Base-by-base conservation (phyloP, 2,888 invertebrate genomes). In the Drosophila suboccidentalis region DNA sequence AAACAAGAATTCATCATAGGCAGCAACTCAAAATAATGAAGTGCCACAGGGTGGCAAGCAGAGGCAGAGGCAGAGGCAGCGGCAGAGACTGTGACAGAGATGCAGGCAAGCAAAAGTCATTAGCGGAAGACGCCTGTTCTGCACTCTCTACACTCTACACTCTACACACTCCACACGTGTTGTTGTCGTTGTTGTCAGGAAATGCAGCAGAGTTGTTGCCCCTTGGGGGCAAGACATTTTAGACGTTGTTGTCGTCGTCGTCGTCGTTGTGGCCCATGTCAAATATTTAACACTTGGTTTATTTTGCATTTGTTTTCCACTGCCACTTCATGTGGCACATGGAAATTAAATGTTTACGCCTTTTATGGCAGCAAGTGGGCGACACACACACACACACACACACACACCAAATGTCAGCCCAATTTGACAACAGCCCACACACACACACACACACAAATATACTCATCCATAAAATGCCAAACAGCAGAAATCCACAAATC, bases 311-410 rank as follows among this genome's bases (percentile, higher is more conserved):
- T 72, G 68, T 69, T 54, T 54, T 67, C 51, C 59, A 8, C 29
- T 36, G 39, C 29, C 58, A 71, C 69, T 57, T 54, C 46, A 43
- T 60, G 54, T 71, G 73, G 70, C 82, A 82, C 77, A 83, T 88
- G 86, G 80, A 86, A 86, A 86, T 88, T 81, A 85, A 85, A 86
- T 88, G 88, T 88, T 86, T 86, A 86, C 86, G 86, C 86, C 86
- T 88, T 81, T 83, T 88, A 80, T 85, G 87, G 78, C 83, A 81
- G 79, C 78, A 78, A 84, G 82, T 80, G 84, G 86, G 86, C 83
- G 86, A 70, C 71, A 64, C 46, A 65, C 66, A 64, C 60, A 8
- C 29, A 26, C 26, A 5, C 46, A n/a, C n/a, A 65, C 68, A 64
- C 60, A 26, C 51, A 65, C 66, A 64, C 60, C 65, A 83, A 81